Base-by-base conservation (phyloP, 1,140 invertebrate species). In the Bombyx mandarina region DNA sequence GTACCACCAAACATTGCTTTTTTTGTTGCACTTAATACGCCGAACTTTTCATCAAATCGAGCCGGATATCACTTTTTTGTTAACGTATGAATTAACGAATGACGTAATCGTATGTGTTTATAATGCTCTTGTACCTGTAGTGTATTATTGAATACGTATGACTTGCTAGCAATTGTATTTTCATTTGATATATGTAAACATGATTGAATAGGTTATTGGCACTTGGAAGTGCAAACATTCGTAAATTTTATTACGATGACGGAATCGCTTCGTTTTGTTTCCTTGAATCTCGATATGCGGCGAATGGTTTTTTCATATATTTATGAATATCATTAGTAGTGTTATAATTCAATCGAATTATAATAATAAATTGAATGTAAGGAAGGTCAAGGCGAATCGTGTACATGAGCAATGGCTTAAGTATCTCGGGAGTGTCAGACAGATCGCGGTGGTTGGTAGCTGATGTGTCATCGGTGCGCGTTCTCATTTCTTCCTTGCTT, bases 21-120 rank as follows among this genome's bases (percentile, higher is more conserved):
- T 67, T 64, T 66, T 63, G 54, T 52, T 58, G 57, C 58, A 60
- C 57, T 53, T 71, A 63, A 70, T 78, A 78, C 71, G 67, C 65
- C 69, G 68, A 60, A 65, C 62, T 67, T 77, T 72, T 75, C 72
- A 72, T 74, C 60, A 43, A 35, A 50, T 62, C 62, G 66, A 85
- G 75, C 77, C 79, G 79, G 82, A 82, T 82, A 69, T 35, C 26
- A 35, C 72, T 65, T 53, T 66, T 65, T 76, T 83, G 55, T 77
- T 80, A 61, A 71, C 73, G 67, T 59, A 69, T 69, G n/a, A 43
- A 66, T 65, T 53, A 61, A 62, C 58, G 54, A 58, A 64, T 85
- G 82, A 85, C 78, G 82, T 56, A 79, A 85, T 61, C 66, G 44
- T 54, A 51, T 63, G 63, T 75, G 63, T 75, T 72, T 66, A 69